Base-by-base conservation (phyloP, 2,797 vertebrate species). In the Graptemys geographica region DNA sequence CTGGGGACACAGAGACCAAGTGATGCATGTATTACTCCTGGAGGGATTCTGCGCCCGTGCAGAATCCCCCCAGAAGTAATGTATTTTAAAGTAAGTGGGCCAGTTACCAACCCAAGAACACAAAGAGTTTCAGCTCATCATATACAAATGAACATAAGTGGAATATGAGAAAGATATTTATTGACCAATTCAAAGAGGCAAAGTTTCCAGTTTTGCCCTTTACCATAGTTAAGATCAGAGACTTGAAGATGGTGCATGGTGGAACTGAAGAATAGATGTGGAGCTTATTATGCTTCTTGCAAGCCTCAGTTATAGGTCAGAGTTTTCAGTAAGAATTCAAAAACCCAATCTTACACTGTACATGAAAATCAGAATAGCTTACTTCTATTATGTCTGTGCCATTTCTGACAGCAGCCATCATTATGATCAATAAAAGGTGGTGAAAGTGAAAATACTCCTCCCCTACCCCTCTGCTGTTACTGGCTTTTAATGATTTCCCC, bases 401-500 rank as follows among this genome's bases (percentile, higher is more conserved):
- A 93, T 81, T 87, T 96, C 78, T 94, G 41, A 86, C 65, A 85
- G 27, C 47, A 91, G 51, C 55, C 89, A 83, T 88, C 78, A 69
- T 27, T 69, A 27, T 37, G 33, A 87, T 93, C 80, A 91, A 44
- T 94, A 93, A 94, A 89, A 69, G 72, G 13, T 56, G 15, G 65
- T 62, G 83, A 92, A 96, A 93, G 83, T 79, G 49, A 84, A 94
- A 81, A 76, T 23, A n/a, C 80, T 0, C 31, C 90, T 15, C 9
- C 92, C 90, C 13, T 5, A 91, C 12, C 44, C 41, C 33, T 31
- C 28, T 2, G 21, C 27, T 81, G n/a, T 15, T 79, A 56, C 41
- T 83, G 81, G 51, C 89, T 90, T 90, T 51, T 79, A 90, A 85
- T 59, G 15, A 82, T 83, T 93, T 92, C 15, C 81, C 44, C 47